Evolutionary conservation across 1,140 invertebrate genomes (phyloP), one percentile per base, ranked within the genome.

Genomic region (Pseudomyrmex gracilis): DNA sequence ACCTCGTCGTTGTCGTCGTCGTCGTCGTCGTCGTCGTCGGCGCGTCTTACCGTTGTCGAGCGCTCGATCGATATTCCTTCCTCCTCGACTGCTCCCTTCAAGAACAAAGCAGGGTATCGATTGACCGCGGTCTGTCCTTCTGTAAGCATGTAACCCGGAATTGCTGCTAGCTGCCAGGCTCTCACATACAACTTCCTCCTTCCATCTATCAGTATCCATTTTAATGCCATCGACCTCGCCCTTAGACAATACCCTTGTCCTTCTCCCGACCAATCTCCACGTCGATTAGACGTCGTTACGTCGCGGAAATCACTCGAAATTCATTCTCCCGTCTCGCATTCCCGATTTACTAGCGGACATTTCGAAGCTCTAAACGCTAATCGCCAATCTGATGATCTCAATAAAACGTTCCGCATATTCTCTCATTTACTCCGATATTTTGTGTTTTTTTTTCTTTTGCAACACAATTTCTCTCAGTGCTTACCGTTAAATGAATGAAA

Each of bases 51-150:
- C 83, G 55, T 60, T 49, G 55, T 63, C 85, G 43, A 43, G 51
- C 61, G n/a, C 51, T 66, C 85, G 85, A 87, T 87, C 85, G 85
- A 87, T 87, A 87, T 87, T 87, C 85, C 85, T 77, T 82, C 74
- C 82, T 76, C 76, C 58, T 47, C 12, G 66, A 60, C 68, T 58
- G 53, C 13, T 58, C 45, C 53, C 76, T 57, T 67, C 70, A 80
- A 80, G 66, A 80, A 80, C 76, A 80, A 80, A 80, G 53, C 66
- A 45, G 53, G 12, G 12, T 70, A 71, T 71, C 66, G 76, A 60
- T 71, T 58, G 53, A 71, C 53, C 61, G 47, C 73, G 24, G 17
- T 17, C 13, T n/a, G 34, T 67, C 53, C 43, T 68, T 58, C 22
- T n/a, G 43, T 47, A 71, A 80, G 53, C 76, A 71, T 80, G 76